These are phyloP conservation scores for Troilus luridus DNA, from an alignment of 2,888 invertebrate species.

Conservation along the genomic window DNA sequence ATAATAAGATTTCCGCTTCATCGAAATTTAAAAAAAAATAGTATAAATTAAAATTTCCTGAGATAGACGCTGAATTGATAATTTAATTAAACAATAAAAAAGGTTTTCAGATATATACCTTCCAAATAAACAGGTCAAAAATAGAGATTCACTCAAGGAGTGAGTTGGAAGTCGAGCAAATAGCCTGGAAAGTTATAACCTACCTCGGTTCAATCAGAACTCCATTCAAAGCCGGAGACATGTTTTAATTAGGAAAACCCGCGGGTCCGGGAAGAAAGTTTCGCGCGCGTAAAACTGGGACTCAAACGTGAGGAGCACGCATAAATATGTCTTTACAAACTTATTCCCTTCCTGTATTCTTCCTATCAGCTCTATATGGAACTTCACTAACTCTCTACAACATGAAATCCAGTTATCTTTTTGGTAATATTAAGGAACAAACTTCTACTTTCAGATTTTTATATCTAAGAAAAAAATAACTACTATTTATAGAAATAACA, in stretches of 20 bases:
- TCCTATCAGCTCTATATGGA: neutral
- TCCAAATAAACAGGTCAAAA: neutral
- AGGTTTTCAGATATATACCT: neutral
- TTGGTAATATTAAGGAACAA: neutral
- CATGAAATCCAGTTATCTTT: neutral
- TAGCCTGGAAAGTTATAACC: neutral
- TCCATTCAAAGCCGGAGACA: neutral
- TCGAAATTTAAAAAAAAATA: too few relatives aligned
- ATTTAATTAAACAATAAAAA: neutral
- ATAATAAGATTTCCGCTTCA: too few relatives aligned
- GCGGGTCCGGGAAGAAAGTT: neutral
- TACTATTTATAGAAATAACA: neutral
- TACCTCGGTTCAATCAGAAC: neutral
- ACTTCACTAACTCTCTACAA: neutral
- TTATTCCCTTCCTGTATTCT: neutral
- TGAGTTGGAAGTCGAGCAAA: neutral
- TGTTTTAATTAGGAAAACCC: conserved; percentile 29
- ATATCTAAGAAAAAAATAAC: neutral
- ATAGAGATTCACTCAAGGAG: neutral
- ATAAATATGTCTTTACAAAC: neutral
- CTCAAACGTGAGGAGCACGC: conserved; percentile 27
- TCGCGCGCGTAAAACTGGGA: neutral
- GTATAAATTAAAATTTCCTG: too few relatives aligned
- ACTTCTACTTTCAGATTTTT: neutral
- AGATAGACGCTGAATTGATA: too few relatives aligned